Base-by-base conservation (phyloP, 2,797 vertebrate genomes). In the Cyclopterus lumpus region DNA sequence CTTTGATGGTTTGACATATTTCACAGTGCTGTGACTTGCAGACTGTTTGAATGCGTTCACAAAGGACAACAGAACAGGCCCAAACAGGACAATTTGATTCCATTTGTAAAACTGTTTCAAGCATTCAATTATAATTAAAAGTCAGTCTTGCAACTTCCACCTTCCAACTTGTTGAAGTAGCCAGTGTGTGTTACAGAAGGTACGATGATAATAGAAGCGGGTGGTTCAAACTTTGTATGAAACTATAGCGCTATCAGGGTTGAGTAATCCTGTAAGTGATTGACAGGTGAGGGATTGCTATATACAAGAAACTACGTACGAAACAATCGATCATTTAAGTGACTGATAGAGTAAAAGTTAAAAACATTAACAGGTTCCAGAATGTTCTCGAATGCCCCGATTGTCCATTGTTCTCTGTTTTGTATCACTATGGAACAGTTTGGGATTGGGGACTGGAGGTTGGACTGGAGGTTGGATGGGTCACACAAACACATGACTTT, bases 21-120 rank as follows among this genome's bases (percentile, higher is more conserved):
- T 80, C 38, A 30, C 26, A 84, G 71, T 16, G 46, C 83, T 83
- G 81, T 80, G 58, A 75, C 71, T 77, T 82, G 82, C 63, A 67
- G 71, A 24, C 11, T 64, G 22, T 65, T 77, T 66, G 36, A 42
- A 22, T 55, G 16, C 6, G 26, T 59, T 69, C 24, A 75, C 5
- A 53, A 59, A 60, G 24, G 12, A 38, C 11, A 77, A 54, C 48
- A 54, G 46, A 51, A 36, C 74, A 51, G 38, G 69, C 36, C 54
- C 30, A 54, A 82, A 77, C 72, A 77, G 64, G 54, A 55, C 1
- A 26, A 16, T 42, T 28, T 54, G 30, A 61, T 36, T 30, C 22
- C 7, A 30, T 30, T 24, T 14, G 20, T 12, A 3, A 6, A 46
- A 62, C 63, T 30, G 30, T 38, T 38, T 24, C n/a, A 14, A 40